phyloP scores from a whole-genome alignment of 1,140 invertebrate species.

The Tetramorium alpestre region DNA sequence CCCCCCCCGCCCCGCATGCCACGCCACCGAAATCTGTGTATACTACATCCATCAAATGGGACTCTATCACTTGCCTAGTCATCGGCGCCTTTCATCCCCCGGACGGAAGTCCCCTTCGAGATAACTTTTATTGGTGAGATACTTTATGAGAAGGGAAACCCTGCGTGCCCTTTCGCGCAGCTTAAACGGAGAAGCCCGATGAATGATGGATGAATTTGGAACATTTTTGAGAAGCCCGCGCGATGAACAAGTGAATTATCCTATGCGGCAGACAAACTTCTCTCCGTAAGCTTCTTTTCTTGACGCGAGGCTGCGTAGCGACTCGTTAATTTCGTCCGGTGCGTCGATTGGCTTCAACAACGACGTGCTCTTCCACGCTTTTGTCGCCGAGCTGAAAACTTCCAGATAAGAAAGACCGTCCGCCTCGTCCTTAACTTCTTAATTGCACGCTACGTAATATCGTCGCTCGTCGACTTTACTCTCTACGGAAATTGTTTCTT shows the following conservation, averaged over 20 bases:
- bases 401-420: constrained; percentile 39
- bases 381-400: constrained; percentile 43
- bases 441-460: constrained; percentile 44
- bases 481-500: background rate
- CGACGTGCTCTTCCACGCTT: background rate
- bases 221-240: background rate
- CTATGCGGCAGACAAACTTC: constrained; percentile 13
- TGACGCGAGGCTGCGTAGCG: background rate
- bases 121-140: constrained; percentile 33
- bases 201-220: constrained; percentile 31
- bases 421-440: constrained; percentile 27
- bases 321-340: constrained; percentile 32
- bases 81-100: background rate
- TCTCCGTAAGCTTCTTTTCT: background rate
- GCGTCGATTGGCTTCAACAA: background rate
- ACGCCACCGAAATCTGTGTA: constrained; percentile 1
- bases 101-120: background rate
- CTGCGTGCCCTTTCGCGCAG: background rate
- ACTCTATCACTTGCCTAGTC: background rate
- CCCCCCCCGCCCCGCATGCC: background rate
- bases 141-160: background rate
- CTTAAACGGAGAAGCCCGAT: background rate
- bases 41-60: constrained; percentile 26
- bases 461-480: background rate
- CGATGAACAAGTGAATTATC: constrained; percentile 20